These are phyloP conservation scores for Julus scanicus DNA, from an alignment of 2,888 invertebrate genomes.

Conservation along the genomic window DNA sequence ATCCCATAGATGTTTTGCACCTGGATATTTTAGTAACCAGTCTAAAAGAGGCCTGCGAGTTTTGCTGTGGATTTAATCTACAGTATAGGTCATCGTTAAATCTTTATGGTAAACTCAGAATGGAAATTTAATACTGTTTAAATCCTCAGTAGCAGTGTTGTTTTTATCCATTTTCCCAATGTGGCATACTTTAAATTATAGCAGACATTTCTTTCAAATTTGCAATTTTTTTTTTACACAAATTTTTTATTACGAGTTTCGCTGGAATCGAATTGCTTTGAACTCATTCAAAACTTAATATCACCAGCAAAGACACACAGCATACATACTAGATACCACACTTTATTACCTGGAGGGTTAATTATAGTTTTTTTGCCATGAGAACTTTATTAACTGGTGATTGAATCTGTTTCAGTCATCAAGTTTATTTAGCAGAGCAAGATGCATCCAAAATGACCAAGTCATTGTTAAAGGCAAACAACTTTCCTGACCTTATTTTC, in stretches of 20 bases:
- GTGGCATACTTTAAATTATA: background rate
- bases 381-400: background rate
- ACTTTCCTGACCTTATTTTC: background rate
- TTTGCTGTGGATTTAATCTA: background rate
- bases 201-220: background rate
- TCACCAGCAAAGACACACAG: too few species aligned
- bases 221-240: too few species aligned
- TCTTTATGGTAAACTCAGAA: background rate
- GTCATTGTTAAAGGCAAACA: background rate
- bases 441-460: background rate
- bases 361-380: background rate
- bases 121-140: background rate
- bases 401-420: background rate
- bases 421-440: background rate
- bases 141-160: background rate
- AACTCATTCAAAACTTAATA: too few species aligned
- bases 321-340: too few species aligned
- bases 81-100: slow-evolving; percentile 9
- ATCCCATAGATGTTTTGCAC: slow-evolving; percentile 35
- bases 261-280: too few species aligned
- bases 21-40: background rate
- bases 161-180: background rate
- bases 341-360: too few species aligned
- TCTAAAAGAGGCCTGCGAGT: background rate
- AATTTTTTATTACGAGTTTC: too few species aligned